Conservation (phyloP, 2,797 vertebrate genomes). For the Notamacropus eugenii region DNA sequence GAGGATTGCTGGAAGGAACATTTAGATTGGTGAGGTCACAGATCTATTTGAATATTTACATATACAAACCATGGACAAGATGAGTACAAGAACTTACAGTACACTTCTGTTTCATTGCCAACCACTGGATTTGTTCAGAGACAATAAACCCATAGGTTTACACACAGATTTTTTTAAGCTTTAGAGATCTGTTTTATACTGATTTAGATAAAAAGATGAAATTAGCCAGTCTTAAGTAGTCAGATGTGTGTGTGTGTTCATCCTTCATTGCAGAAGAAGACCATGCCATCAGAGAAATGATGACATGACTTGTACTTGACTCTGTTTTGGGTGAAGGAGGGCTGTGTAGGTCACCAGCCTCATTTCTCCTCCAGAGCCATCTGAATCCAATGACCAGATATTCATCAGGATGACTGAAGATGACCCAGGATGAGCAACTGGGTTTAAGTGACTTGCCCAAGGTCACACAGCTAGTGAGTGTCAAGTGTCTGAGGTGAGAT, state of each 20-base stretch:
- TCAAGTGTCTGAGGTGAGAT: too few species aligned
- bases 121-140: neutral
- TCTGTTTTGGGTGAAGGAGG: too few species aligned
- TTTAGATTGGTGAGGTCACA: neutral
- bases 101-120: neutral
- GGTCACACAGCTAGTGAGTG: too few species aligned
- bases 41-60: neutral
- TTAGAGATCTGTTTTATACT: neutral
- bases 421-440: too few species aligned
- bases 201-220: neutral
- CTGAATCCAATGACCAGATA: too few species aligned
- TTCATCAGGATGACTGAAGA: too few species aligned
- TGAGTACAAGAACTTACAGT: neutral
- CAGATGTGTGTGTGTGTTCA: neutral
- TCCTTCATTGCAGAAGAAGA: too few species aligned
- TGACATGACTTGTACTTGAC: too few species aligned
- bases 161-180: neutral
- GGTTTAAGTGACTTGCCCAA: too few species aligned
- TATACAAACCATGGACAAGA: neutral
- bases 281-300: too few species aligned
- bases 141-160: neutral
- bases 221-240: neutral
- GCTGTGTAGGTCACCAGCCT: too few species aligned
- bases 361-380: too few species aligned
- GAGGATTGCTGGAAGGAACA: neutral